Percentiles rank a stretch among this genome's conserved stretches.
Conservation (phyloP, 2,797 vertebrate genomes). For the Miopithecus talapoin region DNA sequence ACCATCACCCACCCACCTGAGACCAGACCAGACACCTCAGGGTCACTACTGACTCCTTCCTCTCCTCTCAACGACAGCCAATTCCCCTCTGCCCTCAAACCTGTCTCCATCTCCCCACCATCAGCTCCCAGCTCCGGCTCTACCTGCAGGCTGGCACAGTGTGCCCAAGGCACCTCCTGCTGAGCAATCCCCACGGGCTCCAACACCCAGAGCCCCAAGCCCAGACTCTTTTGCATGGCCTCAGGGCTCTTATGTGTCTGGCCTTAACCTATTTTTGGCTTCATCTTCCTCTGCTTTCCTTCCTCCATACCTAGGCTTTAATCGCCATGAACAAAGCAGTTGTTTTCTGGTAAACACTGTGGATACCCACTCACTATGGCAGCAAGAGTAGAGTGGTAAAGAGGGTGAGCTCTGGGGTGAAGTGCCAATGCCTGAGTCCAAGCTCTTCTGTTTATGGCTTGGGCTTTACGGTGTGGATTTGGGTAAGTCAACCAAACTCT, state of each 20-base stretch:
- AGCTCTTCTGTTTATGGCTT: rapidly evolving
- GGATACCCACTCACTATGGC: background rate
- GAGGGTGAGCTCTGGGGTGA: background rate
- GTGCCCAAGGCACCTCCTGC: background rate
- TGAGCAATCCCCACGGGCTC: rapidly evolving
- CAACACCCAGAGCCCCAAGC: too few species aligned
- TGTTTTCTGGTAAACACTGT: background rate
- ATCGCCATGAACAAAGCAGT: rapidly evolving
- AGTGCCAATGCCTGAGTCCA: background rate
- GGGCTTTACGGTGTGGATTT: background rate
- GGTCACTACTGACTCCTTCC: background rate
- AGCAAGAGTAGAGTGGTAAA: background rate
- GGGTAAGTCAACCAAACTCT: background rate
- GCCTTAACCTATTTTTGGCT: background rate
- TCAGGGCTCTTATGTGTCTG: background rate
- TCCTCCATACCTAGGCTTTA: background rate
- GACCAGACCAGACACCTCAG: background rate
- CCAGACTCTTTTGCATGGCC: background rate
- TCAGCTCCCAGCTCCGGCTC: background rate
- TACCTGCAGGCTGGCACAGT: background rate
- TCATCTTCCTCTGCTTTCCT: background rate
- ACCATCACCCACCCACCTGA: background rate
- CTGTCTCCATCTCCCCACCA: rapidly evolving
- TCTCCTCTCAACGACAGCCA: too few species aligned
- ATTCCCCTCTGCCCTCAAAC: background rate